A percentile compares a stretch with the other conserved stretches of the same genome.
Conservation (phyloP, 2,888 invertebrate species). For the Micropterix aruncella region DNA sequence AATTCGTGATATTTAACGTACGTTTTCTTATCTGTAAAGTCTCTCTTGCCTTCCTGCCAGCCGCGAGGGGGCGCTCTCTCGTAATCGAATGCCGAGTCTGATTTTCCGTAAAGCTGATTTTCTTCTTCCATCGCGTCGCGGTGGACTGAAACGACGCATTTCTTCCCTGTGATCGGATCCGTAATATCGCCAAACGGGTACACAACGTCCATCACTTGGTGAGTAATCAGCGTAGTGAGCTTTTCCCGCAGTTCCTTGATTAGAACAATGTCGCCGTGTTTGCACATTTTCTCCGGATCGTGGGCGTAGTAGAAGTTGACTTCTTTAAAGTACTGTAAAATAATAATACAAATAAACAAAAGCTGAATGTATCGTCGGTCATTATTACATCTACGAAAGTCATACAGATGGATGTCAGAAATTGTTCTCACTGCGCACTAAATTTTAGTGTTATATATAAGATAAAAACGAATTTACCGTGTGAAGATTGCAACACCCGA, state of each 20-base stretch:
- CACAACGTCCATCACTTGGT: slow-evolving; percentile 64
- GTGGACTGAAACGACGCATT: slow-evolving; percentile 56
- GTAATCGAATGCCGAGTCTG: slow-evolving; percentile 56
- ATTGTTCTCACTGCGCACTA: too few species aligned
- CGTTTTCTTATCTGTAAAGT: slow-evolving; percentile 63
- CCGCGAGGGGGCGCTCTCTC: slow-evolving; percentile 65
- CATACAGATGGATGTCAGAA: too few species aligned
- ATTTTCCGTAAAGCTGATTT: slow-evolving; percentile 54
- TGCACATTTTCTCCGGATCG: slow-evolving; percentile 64
- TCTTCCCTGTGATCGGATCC: slow-evolving; percentile 75
- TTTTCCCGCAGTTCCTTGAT: slow-evolving; percentile 60
- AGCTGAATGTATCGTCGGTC: too few species aligned
- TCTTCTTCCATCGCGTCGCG: slow-evolving; percentile 59
- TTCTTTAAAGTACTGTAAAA: slow-evolving; percentile 62
- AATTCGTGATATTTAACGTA: slow-evolving; percentile 69
- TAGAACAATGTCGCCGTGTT: slow-evolving; percentile 71
- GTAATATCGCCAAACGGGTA: slow-evolving; percentile 72
- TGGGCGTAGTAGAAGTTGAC: slow-evolving; percentile 59
- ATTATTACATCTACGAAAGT: too few species aligned
- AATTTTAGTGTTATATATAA: too few species aligned
- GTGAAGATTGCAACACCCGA: too few species aligned
- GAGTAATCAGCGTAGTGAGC: slow-evolving; percentile 62
- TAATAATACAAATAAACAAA: too few species aligned
- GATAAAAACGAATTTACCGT: too few species aligned
- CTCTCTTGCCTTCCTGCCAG: slow-evolving; percentile 68